Base-by-base conservation (phyloP, 2,797 vertebrate species). In the Buceros bicornis region DNA sequence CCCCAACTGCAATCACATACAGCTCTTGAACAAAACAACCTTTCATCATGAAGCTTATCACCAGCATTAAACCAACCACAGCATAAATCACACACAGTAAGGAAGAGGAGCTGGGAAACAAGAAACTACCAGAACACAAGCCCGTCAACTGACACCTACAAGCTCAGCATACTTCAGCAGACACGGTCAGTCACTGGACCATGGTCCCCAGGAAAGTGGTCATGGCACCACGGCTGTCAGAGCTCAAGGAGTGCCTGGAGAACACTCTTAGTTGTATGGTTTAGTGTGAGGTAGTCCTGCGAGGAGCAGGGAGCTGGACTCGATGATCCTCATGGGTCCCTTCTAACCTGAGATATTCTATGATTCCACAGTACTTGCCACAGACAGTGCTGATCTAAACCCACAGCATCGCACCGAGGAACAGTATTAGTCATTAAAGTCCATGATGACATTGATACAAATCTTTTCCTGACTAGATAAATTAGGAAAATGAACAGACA, bases 1-100 rank as follows among this genome's bases (percentile, higher is more conserved):
- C 16, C n/a, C n/a, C 5, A 40, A 40, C n/a, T 82, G 58, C 80
- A 92, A 73, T 82, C 62, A 54, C 80, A 90, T 65, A 82, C 31
- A 62, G 72, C 37, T 82, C 53, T 92, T n/a, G 14, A 95, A 74
- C 33, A 57, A 65, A 89, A 82, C 12, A 16, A 33, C 64, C 91
- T 89, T 80, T 89, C 76, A 89, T 45, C 54, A 80, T 11, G 19
- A 73, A 67, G 45, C 31, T 76, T 64, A 61, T n/a, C 90, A 85
- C 28, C 31, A 94, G 37, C 45, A 80, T 50, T 70, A 89, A 89
- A 84, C 9, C 71, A 96, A 73, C 20, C 15, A 48, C 1, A 62
- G 33, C 53, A 76, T 79, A 94, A 83, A 90, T 58, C 66, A 66
- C 8, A 87, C 4, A 37, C 13, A 31, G 70, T 29, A 66, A 80